A percentile compares a stretch with the other conserved stretches of the same genome.
Conservation (phyloP, 2,888 invertebrate species). For the Netelia virgata region DNA sequence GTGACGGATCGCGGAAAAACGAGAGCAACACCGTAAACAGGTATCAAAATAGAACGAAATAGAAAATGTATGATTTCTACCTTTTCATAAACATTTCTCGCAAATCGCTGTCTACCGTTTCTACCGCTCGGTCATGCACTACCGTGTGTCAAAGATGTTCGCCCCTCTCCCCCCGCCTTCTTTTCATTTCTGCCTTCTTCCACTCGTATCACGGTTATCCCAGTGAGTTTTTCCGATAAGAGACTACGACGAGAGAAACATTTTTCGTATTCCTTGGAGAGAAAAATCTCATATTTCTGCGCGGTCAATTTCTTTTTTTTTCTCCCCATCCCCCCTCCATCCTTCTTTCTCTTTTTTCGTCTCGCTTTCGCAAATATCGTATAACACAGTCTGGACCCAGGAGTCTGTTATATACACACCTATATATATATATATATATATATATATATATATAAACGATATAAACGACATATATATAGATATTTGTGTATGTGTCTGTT, state of each 20-base stretch:
- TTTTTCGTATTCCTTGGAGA: conserved; percentile 36
- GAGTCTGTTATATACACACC: background rate
- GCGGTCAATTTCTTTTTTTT: background rate
- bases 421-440: background rate
- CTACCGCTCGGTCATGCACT: background rate
- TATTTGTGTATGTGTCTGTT: background rate
- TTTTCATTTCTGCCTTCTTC: conserved; percentile 16
- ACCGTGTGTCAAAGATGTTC: no score
- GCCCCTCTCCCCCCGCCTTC: background rate
- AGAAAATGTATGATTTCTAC: background rate
- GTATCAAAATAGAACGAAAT: conserved; percentile 9
- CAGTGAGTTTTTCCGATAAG: conserved; percentile 21
- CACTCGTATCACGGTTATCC: background rate
- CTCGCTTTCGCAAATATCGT: conserved; percentile 5
- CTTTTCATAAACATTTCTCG: conserved; percentile 18
- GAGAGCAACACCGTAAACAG: background rate
- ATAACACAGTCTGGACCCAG: background rate
- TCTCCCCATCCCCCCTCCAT: background rate
- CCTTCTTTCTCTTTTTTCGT: background rate
- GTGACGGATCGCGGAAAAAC: background rate
- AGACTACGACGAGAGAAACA: background rate
- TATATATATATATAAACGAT: no score
- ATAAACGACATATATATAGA: background rate
- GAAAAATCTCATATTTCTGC: conserved; percentile 31
- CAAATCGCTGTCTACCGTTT: conserved; percentile 4